Evolutionary conservation across 2,888 invertebrate genomes (phyloP).

Genomic region (Cantharis nigra): DNA sequence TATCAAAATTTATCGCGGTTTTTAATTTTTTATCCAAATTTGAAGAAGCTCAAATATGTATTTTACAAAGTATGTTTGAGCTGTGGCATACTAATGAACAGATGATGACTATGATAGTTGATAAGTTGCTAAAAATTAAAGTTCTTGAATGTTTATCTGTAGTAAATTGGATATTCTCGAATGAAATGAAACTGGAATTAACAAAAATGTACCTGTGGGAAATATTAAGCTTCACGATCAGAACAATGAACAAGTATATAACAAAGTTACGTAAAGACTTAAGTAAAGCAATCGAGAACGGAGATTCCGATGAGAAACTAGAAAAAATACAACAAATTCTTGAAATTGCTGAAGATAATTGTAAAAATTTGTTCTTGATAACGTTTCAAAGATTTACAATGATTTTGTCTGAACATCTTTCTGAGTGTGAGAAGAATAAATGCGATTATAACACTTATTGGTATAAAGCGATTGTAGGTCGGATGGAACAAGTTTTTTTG

Average conservation of each 20-base stretch:
- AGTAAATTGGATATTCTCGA: slow-evolving; percentile 97
- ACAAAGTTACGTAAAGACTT: slow-evolving; percentile 81
- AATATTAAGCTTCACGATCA: slow-evolving; percentile 91
- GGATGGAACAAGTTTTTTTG: slow-evolving; percentile 93
- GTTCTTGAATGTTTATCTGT: slow-evolving; percentile 96
- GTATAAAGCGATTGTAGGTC: slow-evolving; percentile 94
- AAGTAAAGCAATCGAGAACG: slow-evolving; percentile 82
- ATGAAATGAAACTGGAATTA: slow-evolving; percentile 89
- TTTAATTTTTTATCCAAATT: slow-evolving; percentile 90
- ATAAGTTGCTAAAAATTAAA: slow-evolving; percentile 96
- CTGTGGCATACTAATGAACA: slow-evolving; percentile 95
- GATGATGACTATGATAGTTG: slow-evolving; percentile 94
- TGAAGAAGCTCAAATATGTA: slow-evolving; percentile 94
- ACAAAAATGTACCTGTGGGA: slow-evolving; percentile 97
- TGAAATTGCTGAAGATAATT: slow-evolving; percentile 93
- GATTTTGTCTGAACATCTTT: slow-evolving; percentile 94
- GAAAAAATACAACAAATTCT: slow-evolving; percentile 95
- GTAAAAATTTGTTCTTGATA: slow-evolving; percentile 94
- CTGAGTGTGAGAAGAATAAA: slow-evolving; percentile 90
- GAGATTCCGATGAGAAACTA: slow-evolving; percentile 81
- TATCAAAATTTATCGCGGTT: slow-evolving; percentile 92
- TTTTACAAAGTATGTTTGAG: slow-evolving; percentile 89
- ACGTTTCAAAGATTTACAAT: slow-evolving; percentile 98
- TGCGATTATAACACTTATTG: slow-evolving; percentile 91
- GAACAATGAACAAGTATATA: slow-evolving; percentile 96